Base-by-base conservation (phyloP, 2,797 vertebrate species). In the Pelobates cultripes region DNA sequence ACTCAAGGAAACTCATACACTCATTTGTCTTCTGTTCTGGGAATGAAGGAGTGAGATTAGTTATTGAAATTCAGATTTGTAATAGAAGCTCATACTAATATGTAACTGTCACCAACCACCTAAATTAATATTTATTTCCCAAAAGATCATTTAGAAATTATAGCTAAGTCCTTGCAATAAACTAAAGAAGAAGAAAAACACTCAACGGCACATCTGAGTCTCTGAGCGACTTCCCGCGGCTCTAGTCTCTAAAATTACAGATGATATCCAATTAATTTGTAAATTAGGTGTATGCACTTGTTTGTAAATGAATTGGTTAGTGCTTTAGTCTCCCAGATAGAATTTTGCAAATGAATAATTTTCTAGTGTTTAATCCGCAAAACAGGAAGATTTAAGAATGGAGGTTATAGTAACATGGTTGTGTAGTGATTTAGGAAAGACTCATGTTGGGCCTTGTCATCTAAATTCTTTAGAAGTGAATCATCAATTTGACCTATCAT, bases 191-290 rank as follows among this genome's bases (percentile, higher is more conserved):
- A 61, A 64, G 10, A 64, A 64, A 64, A 64, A 64, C 61, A 64
- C 61, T 64, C 17, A 57, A 57, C n/a, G 14, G 17, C n/a, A 28
- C 17, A 28, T 64, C 17, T n/a, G 7, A 6, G 61, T 64, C 61
- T 17, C 61, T 2, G 17, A 17, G 17, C 17, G n/a, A 5, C 66
- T 68, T 68, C 42, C 66, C 66, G 13, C 4, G 66, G 66, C 66
- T 44, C 43, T 45, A 44, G 43, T 44, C 68, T 44, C 40, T 45
- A 70, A 45, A 70, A 44, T 70, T 45, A 17, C 72, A 74, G 41
- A 43, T 74, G 41, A 74, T 74, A 61, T 74, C 57, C 55, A 60
- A 74, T 74, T 74, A 60, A 74, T 74, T 74, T 60, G 55, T 74
- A 74, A 74, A 74, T 74, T 43, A 57, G 72, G 42, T 63, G 72